Evolutionary conservation across 92 coral and sea anemone species (phyloP).

Genomic region (Isaurus tuberculatus): DNA sequence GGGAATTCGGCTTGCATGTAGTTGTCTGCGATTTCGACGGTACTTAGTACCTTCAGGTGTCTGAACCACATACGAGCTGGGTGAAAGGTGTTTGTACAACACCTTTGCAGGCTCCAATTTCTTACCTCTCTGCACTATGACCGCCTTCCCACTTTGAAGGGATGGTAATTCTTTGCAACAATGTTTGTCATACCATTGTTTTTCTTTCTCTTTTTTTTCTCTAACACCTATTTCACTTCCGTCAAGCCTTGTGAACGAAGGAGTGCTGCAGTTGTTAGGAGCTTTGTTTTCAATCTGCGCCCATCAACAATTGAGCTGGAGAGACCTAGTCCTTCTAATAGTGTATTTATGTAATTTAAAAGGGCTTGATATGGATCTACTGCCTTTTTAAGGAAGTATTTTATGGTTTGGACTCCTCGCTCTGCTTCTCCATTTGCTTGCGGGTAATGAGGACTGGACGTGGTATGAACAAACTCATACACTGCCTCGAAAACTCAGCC

Average conservation of each 20-base stretch:
- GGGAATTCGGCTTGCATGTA: constrained; percentile 4
- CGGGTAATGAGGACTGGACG: constrained; percentile 43
- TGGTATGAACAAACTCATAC: constrained; percentile 57
- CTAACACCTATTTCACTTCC: constrained; percentile 16
- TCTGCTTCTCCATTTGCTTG: constrained; percentile 53
- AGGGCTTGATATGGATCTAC: constrained; percentile 51
- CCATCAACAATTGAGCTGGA: constrained; percentile 29
- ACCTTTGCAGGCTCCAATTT: constrained; percentile 47
- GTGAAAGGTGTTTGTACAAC: constrained; percentile 36
- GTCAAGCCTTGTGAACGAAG: constrained; percentile 33
- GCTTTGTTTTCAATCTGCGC: constrained; percentile 47
- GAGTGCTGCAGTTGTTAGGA: constrained; percentile 51
- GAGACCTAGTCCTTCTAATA: constrained; percentile 33
- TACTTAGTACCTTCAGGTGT: constrained; percentile 49
- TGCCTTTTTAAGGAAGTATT: constrained; percentile 48
- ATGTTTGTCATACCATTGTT: constrained; percentile 43
- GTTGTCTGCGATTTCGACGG: constrained; percentile 45
- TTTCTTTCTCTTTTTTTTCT: no score
- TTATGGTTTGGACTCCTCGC: constrained; percentile 53
- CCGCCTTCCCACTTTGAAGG: constrained; percentile 34
- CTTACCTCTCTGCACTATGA: constrained; percentile 15
- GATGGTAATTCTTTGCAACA: constrained; percentile 41
- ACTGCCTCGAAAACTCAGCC: constrained; percentile 5
- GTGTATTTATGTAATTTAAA: constrained; percentile 51
- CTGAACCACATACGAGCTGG: constrained; percentile 56